These are phyloP conservation scores for Sinocyclocheilus grahami DNA, from an alignment of 2,113 vertebrate genomes.

Conservation along the genomic window DNA sequence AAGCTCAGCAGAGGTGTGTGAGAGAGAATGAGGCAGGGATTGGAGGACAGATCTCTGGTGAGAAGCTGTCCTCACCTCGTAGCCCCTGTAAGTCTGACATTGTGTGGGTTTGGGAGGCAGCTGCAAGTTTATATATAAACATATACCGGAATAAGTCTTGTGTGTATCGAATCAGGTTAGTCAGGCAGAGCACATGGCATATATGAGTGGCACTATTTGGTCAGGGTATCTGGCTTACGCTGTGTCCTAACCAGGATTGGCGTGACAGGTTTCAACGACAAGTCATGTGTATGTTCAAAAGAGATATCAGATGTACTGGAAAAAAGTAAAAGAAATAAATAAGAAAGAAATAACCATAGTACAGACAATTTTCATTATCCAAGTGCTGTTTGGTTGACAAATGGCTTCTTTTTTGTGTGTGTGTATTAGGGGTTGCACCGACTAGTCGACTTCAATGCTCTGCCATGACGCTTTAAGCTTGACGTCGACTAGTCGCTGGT, in stretches of 20 bases:
- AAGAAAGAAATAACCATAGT: background rate
- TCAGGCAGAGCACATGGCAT: slow-evolving; percentile 13
- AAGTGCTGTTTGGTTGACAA: no score
- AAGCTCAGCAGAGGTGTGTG: slow-evolving; percentile 43
- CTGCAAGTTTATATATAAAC: slow-evolving; percentile 54
- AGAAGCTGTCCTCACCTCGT: slow-evolving; percentile 55
- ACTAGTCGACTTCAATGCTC: no score
- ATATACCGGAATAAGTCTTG: slow-evolving; percentile 32
- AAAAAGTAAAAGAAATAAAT: background rate
- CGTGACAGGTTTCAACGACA: background rate
- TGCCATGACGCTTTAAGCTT: no score
- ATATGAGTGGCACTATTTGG: background rate
- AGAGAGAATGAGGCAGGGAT: slow-evolving; percentile 34
- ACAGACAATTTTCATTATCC: no score
- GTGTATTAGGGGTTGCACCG: no score
- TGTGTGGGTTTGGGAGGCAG: slow-evolving; percentile 54
- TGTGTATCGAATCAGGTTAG: background rate
- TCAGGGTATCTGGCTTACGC: background rate
- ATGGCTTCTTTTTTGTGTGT: no score
- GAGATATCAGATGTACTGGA: background rate
- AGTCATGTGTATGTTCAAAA: background rate
- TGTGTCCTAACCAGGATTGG: background rate
- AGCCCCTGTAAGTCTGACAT: slow-evolving; percentile 58
- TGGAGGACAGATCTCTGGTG: slow-evolving; percentile 46
- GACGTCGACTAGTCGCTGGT: no score